phyloP scores from a whole-genome alignment of 2,113 vertebrate genomes.

The Tachuris rubrigastra region DNA sequence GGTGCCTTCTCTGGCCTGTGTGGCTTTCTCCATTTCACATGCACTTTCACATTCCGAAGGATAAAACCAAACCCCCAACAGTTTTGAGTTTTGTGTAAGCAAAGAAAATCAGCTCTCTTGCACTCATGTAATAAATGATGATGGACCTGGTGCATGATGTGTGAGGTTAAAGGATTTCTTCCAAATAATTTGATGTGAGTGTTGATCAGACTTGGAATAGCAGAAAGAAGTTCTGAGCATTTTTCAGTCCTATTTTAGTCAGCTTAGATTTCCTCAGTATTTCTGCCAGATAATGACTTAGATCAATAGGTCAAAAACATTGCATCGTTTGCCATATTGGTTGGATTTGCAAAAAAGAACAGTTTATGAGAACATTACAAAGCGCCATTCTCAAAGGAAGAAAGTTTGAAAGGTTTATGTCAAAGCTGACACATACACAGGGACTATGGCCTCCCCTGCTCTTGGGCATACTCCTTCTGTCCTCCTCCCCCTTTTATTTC shows the following conservation, averaged over 20 bases:
- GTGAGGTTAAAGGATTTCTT: neutral
- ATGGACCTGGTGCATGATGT: neutral
- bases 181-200: neutral
- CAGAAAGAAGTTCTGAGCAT: neutral
- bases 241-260: neutral
- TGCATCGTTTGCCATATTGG: neutral
- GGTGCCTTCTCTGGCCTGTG: neutral
- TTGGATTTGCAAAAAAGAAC: neutral
- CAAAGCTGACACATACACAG: neutral
- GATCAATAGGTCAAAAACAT: neutral
- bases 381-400: neutral
- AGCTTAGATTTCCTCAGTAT: neutral
- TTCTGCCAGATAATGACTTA: neutral
- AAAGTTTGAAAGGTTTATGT: neutral
- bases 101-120: neutral
- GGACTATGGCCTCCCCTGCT: neutral
- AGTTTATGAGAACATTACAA: neutral
- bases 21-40: neutral
- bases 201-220: neutral
- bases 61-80: neutral
- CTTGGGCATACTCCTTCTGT: neutral
- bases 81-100: neutral
- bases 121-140: fast-evolving
- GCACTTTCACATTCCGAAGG: neutral
- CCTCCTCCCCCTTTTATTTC: neutral